phyloP scores from a whole-genome alignment of 2,797 vertebrate species.

The Danio jaintianensis region DNA sequence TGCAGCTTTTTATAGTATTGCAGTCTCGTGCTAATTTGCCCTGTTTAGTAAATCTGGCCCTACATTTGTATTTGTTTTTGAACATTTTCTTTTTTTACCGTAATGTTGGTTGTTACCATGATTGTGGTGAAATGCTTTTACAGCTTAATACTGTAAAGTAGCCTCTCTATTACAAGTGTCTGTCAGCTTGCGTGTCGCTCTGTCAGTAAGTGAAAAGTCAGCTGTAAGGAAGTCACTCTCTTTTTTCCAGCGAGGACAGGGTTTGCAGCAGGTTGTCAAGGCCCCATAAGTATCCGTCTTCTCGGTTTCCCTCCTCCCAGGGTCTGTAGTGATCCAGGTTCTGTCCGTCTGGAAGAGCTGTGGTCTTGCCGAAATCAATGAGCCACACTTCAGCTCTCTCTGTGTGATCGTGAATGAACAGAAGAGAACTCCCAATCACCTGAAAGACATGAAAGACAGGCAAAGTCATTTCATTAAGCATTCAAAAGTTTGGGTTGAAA shows the following conservation, averaged over 20 bases:
- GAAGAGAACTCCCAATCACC: slow-evolving; percentile 98
- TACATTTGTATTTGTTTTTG: background rate
- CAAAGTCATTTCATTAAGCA: too few species aligned
- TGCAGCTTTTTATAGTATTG: too few species aligned
- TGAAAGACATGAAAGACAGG: slow-evolving; percentile 72
- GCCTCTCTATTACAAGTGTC: slow-evolving; percentile 36
- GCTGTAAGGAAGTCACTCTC: slow-evolving; percentile 26
- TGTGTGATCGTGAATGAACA: slow-evolving; percentile 94
- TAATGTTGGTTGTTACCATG: background rate
- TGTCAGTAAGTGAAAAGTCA: slow-evolving; percentile 26
- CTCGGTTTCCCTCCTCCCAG: slow-evolving; percentile 96
- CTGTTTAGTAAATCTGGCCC: too few species aligned
- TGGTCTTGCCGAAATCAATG: slow-evolving; percentile 98
- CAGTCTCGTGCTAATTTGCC: too few species aligned
- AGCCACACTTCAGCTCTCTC: slow-evolving; percentile 92
- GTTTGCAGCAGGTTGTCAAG: slow-evolving; percentile 90
- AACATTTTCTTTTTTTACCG: background rate
- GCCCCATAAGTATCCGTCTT: slow-evolving; percentile 96
- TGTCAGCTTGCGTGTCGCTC: slow-evolving; percentile 13
- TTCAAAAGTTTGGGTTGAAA: too few species aligned
- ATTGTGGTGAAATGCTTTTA: slow-evolving; percentile 32
- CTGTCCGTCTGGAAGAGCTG: slow-evolving; percentile 86
- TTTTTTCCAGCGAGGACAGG: slow-evolving; percentile 66
- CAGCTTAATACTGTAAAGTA: slow-evolving; percentile 40
- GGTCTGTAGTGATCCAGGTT: slow-evolving; percentile 86